phyloP scores from a whole-genome alignment of 1,140 invertebrate genomes.

The Magallana gigas region DNA sequence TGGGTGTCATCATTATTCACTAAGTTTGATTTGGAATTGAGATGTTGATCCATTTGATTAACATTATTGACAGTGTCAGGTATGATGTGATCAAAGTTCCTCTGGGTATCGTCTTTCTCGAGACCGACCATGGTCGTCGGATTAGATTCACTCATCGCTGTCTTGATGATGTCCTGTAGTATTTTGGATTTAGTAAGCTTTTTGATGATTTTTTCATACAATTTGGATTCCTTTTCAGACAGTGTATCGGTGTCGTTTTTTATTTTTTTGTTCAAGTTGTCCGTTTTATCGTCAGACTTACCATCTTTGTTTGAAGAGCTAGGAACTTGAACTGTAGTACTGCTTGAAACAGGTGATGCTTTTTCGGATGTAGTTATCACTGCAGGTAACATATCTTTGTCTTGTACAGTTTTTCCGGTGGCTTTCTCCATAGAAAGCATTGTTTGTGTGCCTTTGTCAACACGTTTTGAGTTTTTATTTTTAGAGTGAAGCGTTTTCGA shows the following conservation, averaged over 20 bases:
- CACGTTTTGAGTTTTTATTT: too few relatives aligned
- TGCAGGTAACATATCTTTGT: too few relatives aligned
- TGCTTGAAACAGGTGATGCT: too few relatives aligned
- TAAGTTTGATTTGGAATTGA: background rate
- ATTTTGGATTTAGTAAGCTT: background rate
- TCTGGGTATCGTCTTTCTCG: background rate
- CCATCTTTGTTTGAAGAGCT: too few relatives aligned
- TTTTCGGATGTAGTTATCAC: too few relatives aligned
- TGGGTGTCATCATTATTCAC: background rate
- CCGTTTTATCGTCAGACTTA: too few relatives aligned
- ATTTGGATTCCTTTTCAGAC: background rate
- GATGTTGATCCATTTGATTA: background rate
- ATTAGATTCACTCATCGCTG: background rate
- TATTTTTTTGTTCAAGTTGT: background rate
- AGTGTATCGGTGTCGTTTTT: background rate
- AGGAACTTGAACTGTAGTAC: too few relatives aligned
- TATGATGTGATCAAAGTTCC: background rate
- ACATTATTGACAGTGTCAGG: slow-evolving; percentile 22
- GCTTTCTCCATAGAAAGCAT: too few relatives aligned
- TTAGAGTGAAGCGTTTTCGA: too few relatives aligned
- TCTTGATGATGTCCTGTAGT: background rate
- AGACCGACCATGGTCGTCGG: background rate
- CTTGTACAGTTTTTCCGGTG: too few relatives aligned
- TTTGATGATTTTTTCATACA: background rate
- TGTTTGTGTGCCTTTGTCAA: too few relatives aligned